Percentiles rank a stretch among this genome's conserved stretches.
phyloP scores from a whole-genome alignment of 2,797 vertebrate species.

The Betta splendens region DNA sequence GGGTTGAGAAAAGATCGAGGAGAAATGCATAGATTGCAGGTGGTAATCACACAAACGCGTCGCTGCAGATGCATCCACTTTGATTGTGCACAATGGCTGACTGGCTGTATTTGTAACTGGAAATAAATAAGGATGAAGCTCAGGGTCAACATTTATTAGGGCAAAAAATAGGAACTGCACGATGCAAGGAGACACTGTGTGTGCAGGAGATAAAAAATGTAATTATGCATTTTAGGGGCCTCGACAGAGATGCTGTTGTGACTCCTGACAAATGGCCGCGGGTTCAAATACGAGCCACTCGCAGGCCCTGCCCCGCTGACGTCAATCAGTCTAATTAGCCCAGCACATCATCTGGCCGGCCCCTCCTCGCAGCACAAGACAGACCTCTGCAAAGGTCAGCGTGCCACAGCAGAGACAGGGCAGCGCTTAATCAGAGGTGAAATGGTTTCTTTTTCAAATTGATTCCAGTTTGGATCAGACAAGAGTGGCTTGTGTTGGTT shows the following conservation, averaged over 20 bases:
- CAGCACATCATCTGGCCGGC: conserved; percentile 67
- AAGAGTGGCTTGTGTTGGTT: conserved; percentile 79
- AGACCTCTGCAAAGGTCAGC: conserved; percentile 83
- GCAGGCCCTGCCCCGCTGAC: conserved; percentile 67
- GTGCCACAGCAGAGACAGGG: conserved; percentile 78
- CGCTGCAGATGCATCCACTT: conserved; percentile 9
- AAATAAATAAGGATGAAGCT: neutral
- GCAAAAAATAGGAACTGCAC: conserved; percentile 8
- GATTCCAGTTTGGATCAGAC: conserved; percentile 80
- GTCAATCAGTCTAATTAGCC: conserved; percentile 79
- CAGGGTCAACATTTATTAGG: neutral
- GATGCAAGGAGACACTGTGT: conserved; percentile 4
- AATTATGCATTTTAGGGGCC: conserved; percentile 34
- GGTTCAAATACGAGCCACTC: conserved; percentile 74
- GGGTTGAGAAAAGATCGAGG: conserved; percentile 11
- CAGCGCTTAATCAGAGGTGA: conserved; percentile 80
- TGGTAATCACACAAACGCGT: neutral
- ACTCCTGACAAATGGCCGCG: conserved; percentile 59
- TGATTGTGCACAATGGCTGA: conserved; percentile 18
- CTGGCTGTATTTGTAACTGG: neutral
- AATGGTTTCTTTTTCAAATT: conserved; percentile 84
- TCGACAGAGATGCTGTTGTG: conserved; percentile 54
- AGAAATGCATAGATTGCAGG: conserved; percentile 15
- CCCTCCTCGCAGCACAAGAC: conserved; percentile 69
- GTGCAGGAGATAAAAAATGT: conserved; percentile 24